These are phyloP conservation scores for Neodontobutis hainanensis DNA, from an alignment of 2,113 vertebrate species.

Conservation along the genomic window DNA sequence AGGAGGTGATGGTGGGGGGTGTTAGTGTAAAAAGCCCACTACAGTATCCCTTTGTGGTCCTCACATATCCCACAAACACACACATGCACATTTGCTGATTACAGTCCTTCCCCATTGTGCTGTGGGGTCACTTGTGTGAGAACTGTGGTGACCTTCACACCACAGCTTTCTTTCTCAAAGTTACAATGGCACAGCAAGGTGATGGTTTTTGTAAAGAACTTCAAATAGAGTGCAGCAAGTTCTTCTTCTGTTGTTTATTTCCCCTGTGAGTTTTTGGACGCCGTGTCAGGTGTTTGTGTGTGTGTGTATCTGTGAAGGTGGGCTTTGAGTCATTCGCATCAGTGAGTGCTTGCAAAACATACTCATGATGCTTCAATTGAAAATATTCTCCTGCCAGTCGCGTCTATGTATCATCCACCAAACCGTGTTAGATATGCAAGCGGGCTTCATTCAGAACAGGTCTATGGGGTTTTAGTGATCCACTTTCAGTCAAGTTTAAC, in stretches of 20 bases:
- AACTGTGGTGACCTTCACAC: constrained; percentile 54
- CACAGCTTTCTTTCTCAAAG: constrained; percentile 24
- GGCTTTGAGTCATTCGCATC: neutral
- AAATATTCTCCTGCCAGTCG: neutral
- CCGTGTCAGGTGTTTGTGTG: neutral
- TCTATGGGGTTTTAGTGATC: constrained; percentile 52
- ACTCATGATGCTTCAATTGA: neutral
- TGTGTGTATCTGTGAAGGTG: neutral
- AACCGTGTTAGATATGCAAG: constrained; percentile 5
- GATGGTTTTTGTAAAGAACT: constrained; percentile 9
- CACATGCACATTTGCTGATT: constrained; percentile 30
- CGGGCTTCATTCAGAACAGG: constrained; percentile 12
- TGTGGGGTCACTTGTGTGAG: constrained; percentile 20
- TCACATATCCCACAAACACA: constrained; percentile 12
- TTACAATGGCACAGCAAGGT: constrained; percentile 23
- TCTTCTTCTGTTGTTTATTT: constrained; percentile 2
- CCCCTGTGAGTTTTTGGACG: neutral
- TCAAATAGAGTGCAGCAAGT: neutral
- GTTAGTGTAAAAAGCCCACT: constrained; percentile 63
- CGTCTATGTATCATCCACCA: neutral
- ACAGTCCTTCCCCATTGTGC: constrained; percentile 39
- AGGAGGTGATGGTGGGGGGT: constrained; percentile 22
- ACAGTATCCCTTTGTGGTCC: constrained; percentile 37
- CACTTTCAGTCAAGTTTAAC: constrained; percentile 52
- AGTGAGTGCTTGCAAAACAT: neutral